Evolutionary conservation across 2,888 invertebrate species (phyloP), one percentile per base, ranked within the genome.

Genomic region (Tiphia femorata): DNA sequence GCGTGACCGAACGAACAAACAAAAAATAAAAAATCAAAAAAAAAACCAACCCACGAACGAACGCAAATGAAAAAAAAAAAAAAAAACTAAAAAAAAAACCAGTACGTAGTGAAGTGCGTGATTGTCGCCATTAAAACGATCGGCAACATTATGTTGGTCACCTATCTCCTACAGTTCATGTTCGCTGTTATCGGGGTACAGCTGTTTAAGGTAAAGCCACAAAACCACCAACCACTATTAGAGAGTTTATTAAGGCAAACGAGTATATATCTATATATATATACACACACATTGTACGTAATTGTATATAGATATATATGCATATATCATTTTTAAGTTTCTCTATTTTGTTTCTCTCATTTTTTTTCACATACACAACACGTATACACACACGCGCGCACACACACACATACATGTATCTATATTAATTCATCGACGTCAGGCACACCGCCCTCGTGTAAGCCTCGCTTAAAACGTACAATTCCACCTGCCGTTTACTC

Each of bases 31-130:
- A n/a, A n/a, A n/a, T n/a, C n/a, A n/a, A n/a, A n/a, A n/a, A n/a
- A n/a, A n/a, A n/a, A n/a, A n/a, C n/a, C n/a, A n/a, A n/a, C n/a
- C n/a, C n/a, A n/a, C n/a, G n/a, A n/a, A n/a, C n/a, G n/a, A n/a
- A n/a, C n/a, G n/a, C n/a, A n/a, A n/a, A n/a, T n/a, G n/a, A n/a
- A n/a, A n/a, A n/a, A n/a, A n/a, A n/a, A n/a, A n/a, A n/a, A n/a
- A n/a, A n/a, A n/a, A n/a, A 67, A 69, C 78, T 79, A 65, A 79
- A 76, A 79, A 56, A 72, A 78, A 72, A 77, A 77, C n/a, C n/a
- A 98, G 96, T 98, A 98, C 90, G 98, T 99, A 88, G 98, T 99
- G 84, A 98, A 98, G 91, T 99, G 98, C 91, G 98, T 97, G 89
- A 96, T 97, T 89, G 97, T 97, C 88, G 97, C 97, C 82, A 94